These are phyloP conservation scores for Nephrotoma appendiculata DNA, from an alignment of 2,888 invertebrate genomes.

Conservation along the genomic window DNA sequence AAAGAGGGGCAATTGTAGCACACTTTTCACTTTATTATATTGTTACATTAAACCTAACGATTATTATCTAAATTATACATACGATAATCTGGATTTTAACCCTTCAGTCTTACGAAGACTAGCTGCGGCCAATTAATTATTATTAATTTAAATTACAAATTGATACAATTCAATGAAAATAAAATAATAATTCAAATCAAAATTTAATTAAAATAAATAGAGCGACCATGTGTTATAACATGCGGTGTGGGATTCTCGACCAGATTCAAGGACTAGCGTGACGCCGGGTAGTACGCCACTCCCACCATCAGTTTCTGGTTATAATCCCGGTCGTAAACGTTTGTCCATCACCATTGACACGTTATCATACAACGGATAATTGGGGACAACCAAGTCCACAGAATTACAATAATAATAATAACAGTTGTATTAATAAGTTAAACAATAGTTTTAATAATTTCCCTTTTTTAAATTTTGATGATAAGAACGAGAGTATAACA, in stretches of 20 bases:
- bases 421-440: conserved; percentile 18
- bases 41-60: neutral
- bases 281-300: conserved; percentile 46
- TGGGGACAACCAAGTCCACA: conserved; percentile 37
- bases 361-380: conserved; percentile 32
- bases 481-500: conserved; percentile 12
- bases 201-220: too few relatives aligned
- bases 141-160: too few relatives aligned
- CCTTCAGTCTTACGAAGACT: too few relatives aligned
- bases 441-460: conserved; percentile 18
- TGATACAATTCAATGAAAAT: too few relatives aligned
- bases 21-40: neutral
- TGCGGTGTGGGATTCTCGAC: conserved; percentile 32
- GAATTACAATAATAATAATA: conserved; percentile 21
- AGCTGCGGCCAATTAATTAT: too few relatives aligned
- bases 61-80: too few relatives aligned
- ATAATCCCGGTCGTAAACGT: conserved; percentile 34
- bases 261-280: conserved; percentile 49
- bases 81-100: too few relatives aligned
- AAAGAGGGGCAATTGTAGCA: neutral
- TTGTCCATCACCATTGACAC: conserved; percentile 36
- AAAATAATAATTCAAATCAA: too few relatives aligned
- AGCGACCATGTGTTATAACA: neutral
- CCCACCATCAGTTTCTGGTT: conserved; percentile 46
- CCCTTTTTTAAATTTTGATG: conserved; percentile 17